Percentiles rank a stretch among this genome's conserved stretches.
Conservation (phyloP, 2,113 vertebrate species). For the Nothobranchius furzeri region DNA sequence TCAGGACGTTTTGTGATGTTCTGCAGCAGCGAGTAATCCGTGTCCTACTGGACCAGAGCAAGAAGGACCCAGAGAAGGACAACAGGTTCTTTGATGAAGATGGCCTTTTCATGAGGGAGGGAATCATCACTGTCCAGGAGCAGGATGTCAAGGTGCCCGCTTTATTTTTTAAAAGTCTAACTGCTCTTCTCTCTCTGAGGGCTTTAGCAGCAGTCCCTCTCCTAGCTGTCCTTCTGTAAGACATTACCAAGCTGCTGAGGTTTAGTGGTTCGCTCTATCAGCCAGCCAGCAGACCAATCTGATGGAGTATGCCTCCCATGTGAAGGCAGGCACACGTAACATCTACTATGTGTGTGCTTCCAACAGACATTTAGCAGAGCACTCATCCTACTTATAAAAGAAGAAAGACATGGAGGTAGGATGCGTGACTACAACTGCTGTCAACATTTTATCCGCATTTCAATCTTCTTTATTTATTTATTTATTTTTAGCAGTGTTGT, state of each 20-base stretch:
- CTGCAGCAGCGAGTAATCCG: conserved; percentile 92
- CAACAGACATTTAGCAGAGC: conserved; percentile 90
- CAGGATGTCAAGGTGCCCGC: conserved; percentile 90
- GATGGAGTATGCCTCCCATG: conserved; percentile 86
- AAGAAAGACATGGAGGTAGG: conserved; percentile 93
- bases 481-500: background rate
- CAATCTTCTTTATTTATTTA: no score
- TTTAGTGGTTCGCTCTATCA: conserved; percentile 88
- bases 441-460: no score
- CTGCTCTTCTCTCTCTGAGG: no score
- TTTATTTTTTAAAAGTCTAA: background rate
- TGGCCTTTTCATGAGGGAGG: conserved; percentile 93
- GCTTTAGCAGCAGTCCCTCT: background rate
- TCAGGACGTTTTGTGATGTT: conserved; percentile 91
- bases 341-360: conserved; percentile 96
- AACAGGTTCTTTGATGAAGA: conserved; percentile 94
- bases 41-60: conserved; percentile 94
- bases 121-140: conserved; percentile 91
- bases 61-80: conserved; percentile 94
- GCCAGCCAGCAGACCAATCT: conserved; percentile 89
- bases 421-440: background rate
- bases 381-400: conserved; percentile 95
- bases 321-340: conserved; percentile 90
- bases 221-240: conserved; percentile 54
- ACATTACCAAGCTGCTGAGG: conserved; percentile 90